Percentiles rank a stretch among this genome's conserved stretches.
phyloP scores from a whole-genome alignment of 2,888 invertebrate species.

The Hoplodrina ambigua region DNA sequence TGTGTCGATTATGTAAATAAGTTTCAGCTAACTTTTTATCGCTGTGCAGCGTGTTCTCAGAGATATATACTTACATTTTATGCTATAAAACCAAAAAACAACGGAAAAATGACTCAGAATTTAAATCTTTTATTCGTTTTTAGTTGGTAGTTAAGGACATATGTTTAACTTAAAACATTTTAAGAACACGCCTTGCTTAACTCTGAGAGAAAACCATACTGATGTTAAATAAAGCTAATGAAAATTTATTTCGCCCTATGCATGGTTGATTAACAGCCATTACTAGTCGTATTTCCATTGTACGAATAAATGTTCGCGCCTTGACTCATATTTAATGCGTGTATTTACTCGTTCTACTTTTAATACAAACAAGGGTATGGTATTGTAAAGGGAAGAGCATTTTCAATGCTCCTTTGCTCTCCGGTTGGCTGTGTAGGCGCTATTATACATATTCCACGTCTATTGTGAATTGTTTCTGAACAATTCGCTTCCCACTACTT shows the following conservation, averaged over 20 bases:
- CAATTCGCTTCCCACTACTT: slow-evolving; percentile 71
- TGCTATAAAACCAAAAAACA: slow-evolving; percentile 18
- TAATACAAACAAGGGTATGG: slow-evolving; percentile 73
- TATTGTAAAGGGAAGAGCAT: slow-evolving; percentile 67
- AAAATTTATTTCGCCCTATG: slow-evolving; percentile 51
- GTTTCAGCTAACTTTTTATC: slow-evolving; percentile 52
- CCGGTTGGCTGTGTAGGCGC: slow-evolving; percentile 69
- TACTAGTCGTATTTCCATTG: slow-evolving; percentile 55
- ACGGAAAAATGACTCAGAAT: neutral
- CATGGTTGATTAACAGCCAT: slow-evolving; percentile 48
- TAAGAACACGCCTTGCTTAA: slow-evolving; percentile 21
- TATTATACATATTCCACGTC: slow-evolving; percentile 72
- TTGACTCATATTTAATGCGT: slow-evolving; percentile 66
- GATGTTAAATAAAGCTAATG: slow-evolving; percentile 47
- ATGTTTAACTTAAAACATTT: slow-evolving; percentile 23
- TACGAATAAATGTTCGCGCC: slow-evolving; percentile 46
- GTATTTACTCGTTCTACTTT: slow-evolving; percentile 73
- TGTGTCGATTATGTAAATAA: slow-evolving; percentile 71
- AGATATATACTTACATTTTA: slow-evolving; percentile 2
- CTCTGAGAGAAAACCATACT: slow-evolving; percentile 25
- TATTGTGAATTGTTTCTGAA: slow-evolving; percentile 76
- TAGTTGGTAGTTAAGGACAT: neutral
- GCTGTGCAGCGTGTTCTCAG: slow-evolving; percentile 30
- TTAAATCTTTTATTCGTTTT: slow-evolving; percentile 20
- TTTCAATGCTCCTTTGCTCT: slow-evolving; percentile 67